Evolutionary conservation across 2,797 vertebrate species (phyloP).

Genomic region (Pipistrellus pygmaeus): DNA sequence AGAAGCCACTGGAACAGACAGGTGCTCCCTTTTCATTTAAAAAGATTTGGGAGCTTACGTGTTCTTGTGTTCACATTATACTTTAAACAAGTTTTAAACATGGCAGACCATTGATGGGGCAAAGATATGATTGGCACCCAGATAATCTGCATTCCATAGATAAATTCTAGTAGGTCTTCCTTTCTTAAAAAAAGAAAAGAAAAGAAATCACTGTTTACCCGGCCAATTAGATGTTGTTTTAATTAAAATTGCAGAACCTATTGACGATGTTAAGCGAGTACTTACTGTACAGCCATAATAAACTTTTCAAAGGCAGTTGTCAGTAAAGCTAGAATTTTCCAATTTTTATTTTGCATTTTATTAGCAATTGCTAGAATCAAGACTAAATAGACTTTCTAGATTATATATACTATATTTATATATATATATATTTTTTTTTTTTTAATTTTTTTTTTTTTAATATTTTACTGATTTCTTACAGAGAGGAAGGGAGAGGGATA

Average conservation of each 20-base stretch:
- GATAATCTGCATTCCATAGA: not conserved
- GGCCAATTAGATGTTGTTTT: not conserved
- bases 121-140: not conserved
- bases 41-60: not conserved
- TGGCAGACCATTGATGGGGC: not conserved
- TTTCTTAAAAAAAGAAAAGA: not conserved
- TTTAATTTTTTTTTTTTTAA: too few relatives aligned
- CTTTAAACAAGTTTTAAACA: conserved; percentile 33
- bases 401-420: too few relatives aligned
- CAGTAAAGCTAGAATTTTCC: conserved; percentile 4
- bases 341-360: conserved; percentile 13
- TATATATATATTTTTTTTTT: too few relatives aligned
- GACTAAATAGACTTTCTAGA: not conserved
- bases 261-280: not conserved
- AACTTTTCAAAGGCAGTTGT: conserved; percentile 13
- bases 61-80: not conserved
- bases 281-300: not conserved
- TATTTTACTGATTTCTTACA: too few relatives aligned
- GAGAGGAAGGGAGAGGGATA: too few relatives aligned
- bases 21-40: not conserved
- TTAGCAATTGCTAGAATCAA: not conserved
- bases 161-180: not conserved
- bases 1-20: not conserved
- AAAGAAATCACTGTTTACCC: not conserved
- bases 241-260: not conserved